Base-by-base conservation (phyloP, 2,888 invertebrate genomes). In the Calameuta idolon region DNA sequence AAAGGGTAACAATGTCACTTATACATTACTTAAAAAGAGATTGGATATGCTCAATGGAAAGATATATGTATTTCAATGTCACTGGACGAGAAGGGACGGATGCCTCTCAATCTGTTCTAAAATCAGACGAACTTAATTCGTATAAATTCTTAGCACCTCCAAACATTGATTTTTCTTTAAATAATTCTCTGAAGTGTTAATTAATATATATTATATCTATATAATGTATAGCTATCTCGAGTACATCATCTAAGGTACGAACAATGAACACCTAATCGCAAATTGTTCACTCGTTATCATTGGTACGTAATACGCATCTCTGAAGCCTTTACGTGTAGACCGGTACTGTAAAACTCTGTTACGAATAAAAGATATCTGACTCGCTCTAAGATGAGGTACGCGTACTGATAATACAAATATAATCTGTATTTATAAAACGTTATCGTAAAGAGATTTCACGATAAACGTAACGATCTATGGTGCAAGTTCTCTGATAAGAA, bases 101-200 rank as follows among this genome's bases (percentile, higher is more conserved):
- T 74, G 74, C 74, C 74, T 74, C 71, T 71, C 71, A 71, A 71
- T 71, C 31, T 33, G 31, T 71, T 71, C 1, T 34, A 23, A 71
- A 71, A 34, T 71, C 71, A 71, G 71, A 71, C 71, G 71, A 71
- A 71, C 71, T 71, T 71, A 71, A 71, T 71, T 71, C 55, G 55
- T 71, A 33, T 34, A 31, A 71, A 71, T 33, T n/a, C 23, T 31
- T 35, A 69, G 34, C 69, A 76, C 76, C 76, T 76, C 69, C 15
- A 71, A 35, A 85, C 76, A 37, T 82, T 82, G 76, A 55, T 23
- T 55, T 55, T 23, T 55, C 23, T 9, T 55, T 55, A 55, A 55
- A 55, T 4, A 23, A 23, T 55, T 55, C 55, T 55, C 9, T 55
- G 23, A 23, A 55, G 55, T 55, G 55, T 55, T 55, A 55, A 55